phyloP scores from a whole-genome alignment of 2,797 vertebrate genomes.

The Orestias chungarensis region DNA sequence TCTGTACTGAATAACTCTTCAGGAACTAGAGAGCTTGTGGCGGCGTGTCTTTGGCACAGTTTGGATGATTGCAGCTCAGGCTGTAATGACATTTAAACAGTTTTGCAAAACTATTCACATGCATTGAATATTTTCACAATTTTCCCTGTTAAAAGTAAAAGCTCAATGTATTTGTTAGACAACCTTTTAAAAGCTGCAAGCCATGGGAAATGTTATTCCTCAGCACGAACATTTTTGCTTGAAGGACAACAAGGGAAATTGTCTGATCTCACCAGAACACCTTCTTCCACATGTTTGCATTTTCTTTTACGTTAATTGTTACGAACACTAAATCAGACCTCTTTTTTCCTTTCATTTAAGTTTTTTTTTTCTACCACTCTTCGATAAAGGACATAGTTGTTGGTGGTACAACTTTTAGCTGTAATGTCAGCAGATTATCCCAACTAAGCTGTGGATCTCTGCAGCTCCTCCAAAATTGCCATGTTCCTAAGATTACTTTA shows the following conservation, averaged over 20 bases:
- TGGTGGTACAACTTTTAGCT: not conserved
- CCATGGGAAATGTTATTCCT: not conserved
- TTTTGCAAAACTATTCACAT: not conserved
- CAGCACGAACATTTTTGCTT: not conserved
- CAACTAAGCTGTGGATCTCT: not conserved
- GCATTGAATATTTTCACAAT: not conserved
- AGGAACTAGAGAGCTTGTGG: slow-evolving; percentile 46
- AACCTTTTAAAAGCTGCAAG: not conserved
- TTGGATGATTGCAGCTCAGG: slow-evolving; percentile 7
- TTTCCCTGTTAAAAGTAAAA: not conserved
- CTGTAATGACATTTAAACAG: not conserved
- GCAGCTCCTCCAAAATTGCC: not conserved
- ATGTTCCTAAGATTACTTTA: not conserved
- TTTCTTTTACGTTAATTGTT: not conserved
- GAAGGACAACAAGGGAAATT: not conserved
- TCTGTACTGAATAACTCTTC: slow-evolving; percentile 51
- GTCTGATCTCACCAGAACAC: not conserved
- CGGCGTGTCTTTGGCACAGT: slow-evolving; percentile 48
- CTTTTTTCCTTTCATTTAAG: not conserved
- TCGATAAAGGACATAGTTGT: not conserved
- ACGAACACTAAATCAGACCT: not conserved
- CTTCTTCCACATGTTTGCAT: not conserved
- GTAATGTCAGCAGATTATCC: not conserved
- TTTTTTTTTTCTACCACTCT: not conserved
- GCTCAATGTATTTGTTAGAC: not conserved